These are phyloP conservation scores for Oeneis ivallda DNA, from an alignment of 2,888 invertebrate species.

Conservation along the genomic window DNA sequence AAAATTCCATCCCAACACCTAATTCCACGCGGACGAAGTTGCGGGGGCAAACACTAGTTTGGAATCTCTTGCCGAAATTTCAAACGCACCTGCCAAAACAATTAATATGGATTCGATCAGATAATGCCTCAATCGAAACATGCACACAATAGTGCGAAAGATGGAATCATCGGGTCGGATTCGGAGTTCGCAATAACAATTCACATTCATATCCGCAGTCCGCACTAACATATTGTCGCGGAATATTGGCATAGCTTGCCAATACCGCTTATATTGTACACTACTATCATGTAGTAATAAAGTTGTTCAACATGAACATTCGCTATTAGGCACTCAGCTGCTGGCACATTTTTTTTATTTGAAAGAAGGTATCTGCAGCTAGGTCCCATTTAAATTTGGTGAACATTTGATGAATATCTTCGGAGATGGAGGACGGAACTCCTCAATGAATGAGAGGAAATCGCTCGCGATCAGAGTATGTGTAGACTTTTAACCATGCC, in stretches of 20 bases:
- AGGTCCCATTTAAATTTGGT: too few relatives aligned
- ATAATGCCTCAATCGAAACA: slow-evolving; percentile 3
- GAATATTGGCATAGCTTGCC: slow-evolving; percentile 50
- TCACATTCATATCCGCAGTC: slow-evolving; percentile 53
- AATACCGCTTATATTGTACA: slow-evolving; percentile 41
- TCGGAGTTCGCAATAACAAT: slow-evolving; percentile 54
- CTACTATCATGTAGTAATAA: slow-evolving; percentile 11
- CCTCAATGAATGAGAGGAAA: too few relatives aligned
- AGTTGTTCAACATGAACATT: slow-evolving; percentile 2
- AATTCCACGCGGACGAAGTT: too few relatives aligned
- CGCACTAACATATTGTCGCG: slow-evolving; percentile 48
- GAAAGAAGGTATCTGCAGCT: too few relatives aligned
- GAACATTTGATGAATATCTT: too few relatives aligned
- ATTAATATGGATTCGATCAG: background rate
- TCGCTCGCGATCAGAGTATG: too few relatives aligned
- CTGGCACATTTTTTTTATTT: too few relatives aligned
- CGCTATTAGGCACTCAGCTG: background rate
- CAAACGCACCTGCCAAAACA: background rate
- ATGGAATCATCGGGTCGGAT: slow-evolving; percentile 30
- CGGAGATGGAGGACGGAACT: too few relatives aligned
- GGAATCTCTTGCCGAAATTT: background rate
- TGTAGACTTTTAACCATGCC: too few relatives aligned
- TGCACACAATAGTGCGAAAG: slow-evolving; percentile 8
- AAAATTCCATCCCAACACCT: too few relatives aligned
- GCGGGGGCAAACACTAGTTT: too few relatives aligned